Percentiles rank a stretch among this genome's conserved stretches.
phyloP scores from a whole-genome alignment of 2,797 vertebrate genomes.

The Pseudotriccus pelzelni region DNA sequence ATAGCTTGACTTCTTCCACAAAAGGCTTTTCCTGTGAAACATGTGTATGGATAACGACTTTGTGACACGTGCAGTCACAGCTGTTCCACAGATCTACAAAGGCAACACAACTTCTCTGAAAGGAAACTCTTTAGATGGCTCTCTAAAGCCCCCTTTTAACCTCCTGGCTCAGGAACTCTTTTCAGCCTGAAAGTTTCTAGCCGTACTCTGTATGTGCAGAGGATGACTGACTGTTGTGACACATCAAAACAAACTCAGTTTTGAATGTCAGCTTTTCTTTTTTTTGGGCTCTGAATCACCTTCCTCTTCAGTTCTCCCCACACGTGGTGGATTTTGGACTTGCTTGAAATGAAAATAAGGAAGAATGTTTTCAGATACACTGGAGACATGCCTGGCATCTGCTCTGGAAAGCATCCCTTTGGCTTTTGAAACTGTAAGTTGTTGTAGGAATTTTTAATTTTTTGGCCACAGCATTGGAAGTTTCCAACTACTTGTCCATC shows the following conservation, averaged over 20 bases:
- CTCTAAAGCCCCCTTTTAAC: background rate
- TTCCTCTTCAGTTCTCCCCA: background rate
- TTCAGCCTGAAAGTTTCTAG: background rate
- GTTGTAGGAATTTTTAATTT: background rate
- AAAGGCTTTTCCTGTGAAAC: background rate
- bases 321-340: background rate
- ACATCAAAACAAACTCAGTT: background rate
- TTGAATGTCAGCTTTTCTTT: background rate
- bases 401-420: background rate
- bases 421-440: background rate
- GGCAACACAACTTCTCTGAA: background rate
- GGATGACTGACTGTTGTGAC: background rate
- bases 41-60: background rate
- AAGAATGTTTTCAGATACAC: background rate
- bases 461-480: background rate
- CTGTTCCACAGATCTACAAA: background rate
- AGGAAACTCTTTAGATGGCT: background rate
- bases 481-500: background rate
- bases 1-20: background rate
- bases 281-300: background rate
- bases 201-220: background rate
- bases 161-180: background rate
- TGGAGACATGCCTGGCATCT: background rate
- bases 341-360: background rate
- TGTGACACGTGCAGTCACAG: background rate